Percentiles rank a stretch among this genome's conserved stretches.
phyloP scores from a whole-genome alignment of 2,888 invertebrate genomes.

The Ceratothoa steindachneri region DNA sequence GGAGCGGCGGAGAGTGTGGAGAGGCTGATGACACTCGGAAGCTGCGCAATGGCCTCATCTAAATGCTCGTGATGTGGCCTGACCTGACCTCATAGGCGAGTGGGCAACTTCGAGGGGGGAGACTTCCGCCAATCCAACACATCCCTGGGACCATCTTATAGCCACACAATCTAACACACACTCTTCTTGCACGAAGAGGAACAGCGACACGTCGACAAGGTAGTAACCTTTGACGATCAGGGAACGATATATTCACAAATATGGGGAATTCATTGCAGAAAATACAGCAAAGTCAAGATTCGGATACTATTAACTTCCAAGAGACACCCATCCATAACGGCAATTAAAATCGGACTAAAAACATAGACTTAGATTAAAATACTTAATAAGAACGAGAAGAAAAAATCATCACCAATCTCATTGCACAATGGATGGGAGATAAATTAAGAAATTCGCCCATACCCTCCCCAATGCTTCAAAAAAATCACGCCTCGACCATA shows the following conservation, averaged over 20 bases:
- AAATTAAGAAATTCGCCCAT: too few species aligned
- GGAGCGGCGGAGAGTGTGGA: neutral
- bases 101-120: slow-evolving; percentile 41
- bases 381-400: too few species aligned
- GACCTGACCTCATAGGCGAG: slow-evolving; percentile 10
- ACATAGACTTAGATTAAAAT: too few species aligned
- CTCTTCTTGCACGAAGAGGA: neutral
- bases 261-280: too few species aligned
- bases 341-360: too few species aligned
- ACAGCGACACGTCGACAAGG: neutral
- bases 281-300: too few species aligned
- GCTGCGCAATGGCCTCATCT: neutral
- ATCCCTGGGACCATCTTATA: neutral
- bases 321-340: too few species aligned
- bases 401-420: too few species aligned
- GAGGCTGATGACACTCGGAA: neutral
- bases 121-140: slow-evolving; percentile 24
- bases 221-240: neutral
- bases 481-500: too few species aligned
- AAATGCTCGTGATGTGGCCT: neutral
- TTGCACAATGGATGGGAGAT: too few species aligned
- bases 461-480: too few species aligned
- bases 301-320: too few species aligned
- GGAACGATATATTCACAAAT: neutral
- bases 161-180: neutral